Evolutionary conservation across 2,888 invertebrate genomes (phyloP).

Genomic region (Himalopsyche tibetana): DNA sequence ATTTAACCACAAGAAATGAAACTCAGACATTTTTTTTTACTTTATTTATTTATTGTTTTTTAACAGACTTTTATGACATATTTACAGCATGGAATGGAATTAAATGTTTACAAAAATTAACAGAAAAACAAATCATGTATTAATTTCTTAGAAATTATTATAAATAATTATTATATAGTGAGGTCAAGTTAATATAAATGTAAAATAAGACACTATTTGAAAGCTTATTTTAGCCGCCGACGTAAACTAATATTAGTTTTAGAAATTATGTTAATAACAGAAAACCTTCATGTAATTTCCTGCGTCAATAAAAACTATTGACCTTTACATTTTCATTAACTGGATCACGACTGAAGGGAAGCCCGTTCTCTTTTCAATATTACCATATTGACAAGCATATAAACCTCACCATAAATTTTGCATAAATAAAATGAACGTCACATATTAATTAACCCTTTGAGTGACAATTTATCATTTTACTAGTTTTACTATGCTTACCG

Average conservation of each 20-base stretch:
- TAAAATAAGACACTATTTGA: constrained; percentile 28
- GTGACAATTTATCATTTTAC: no score
- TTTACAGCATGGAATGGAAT: constrained; percentile 35
- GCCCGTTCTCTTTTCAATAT: neutral
- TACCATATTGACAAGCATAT: no score
- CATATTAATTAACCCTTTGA: no score
- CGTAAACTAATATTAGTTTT: constrained; percentile 13
- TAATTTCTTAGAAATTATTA: constrained; percentile 36
- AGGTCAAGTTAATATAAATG: constrained; percentile 41
- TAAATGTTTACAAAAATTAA: constrained; percentile 32
- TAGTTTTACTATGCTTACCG: no score
- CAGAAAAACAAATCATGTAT: constrained; percentile 20
- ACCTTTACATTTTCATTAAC: neutral
- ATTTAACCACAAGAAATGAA: neutral
- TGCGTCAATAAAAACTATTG: neutral
- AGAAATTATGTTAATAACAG: constrained; percentile 30
- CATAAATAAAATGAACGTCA: no score
- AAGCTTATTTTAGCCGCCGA: constrained; percentile 31
- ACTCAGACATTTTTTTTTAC: neutral
- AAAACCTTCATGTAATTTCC: neutral
- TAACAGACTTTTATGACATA: constrained; percentile 32
- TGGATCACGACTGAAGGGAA: constrained; percentile 20
- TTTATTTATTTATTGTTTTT: constrained; percentile 46
- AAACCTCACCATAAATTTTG: no score
- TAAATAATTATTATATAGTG: constrained; percentile 38